Evolutionary conservation across 2,888 invertebrate species (phyloP), one percentile per base, ranked within the genome.

Genomic region (Lingula anatina): DNA sequence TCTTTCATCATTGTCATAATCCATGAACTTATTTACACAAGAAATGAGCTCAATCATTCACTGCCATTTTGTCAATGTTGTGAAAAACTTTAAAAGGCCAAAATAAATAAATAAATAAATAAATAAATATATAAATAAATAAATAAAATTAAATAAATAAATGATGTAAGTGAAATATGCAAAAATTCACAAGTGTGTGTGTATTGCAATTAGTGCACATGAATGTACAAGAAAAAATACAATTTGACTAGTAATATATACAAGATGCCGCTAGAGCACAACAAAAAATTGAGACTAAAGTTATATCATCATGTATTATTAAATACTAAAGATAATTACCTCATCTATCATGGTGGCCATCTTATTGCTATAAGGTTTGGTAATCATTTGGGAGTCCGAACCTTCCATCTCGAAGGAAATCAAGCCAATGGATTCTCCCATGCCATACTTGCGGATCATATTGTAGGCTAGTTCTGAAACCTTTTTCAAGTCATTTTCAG

Each of bases 401-500:
- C n/a, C n/a, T 35, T 61, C 59, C 18, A 60, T 61, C 18, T 75
- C 73, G 68, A 95, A 95, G 15, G 94, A 91, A 0, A 99, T 60
- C 2, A 90, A 83, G 0, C 99, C 99, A 2, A 99, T 83, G 0
- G 65, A 75, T 0, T 84, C 78, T 55, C 85, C 90, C 96, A 99
- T 97, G 4, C 99, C 99, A 78, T 86, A 94, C 46, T 88, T 84
- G 56, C 86, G 84, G 1, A 96, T 83, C 83, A 90, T 90, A 5
- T 88, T 86, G 71, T 94, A 95, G 0, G 96, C 96, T 71, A 95
- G 88, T 78, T 92, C 89, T 5, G 95, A 96, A 23, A 95, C 75
- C 78, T 91, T 93, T 62, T 93, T 86, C 27, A 99, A 81, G 76
- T 99, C 99, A 73, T 96, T 90, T 72, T 94, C 88, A 0, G 96